These are phyloP conservation scores for Desoria tigrina DNA, from an alignment of 2,888 invertebrate species.

Conservation along the genomic window DNA sequence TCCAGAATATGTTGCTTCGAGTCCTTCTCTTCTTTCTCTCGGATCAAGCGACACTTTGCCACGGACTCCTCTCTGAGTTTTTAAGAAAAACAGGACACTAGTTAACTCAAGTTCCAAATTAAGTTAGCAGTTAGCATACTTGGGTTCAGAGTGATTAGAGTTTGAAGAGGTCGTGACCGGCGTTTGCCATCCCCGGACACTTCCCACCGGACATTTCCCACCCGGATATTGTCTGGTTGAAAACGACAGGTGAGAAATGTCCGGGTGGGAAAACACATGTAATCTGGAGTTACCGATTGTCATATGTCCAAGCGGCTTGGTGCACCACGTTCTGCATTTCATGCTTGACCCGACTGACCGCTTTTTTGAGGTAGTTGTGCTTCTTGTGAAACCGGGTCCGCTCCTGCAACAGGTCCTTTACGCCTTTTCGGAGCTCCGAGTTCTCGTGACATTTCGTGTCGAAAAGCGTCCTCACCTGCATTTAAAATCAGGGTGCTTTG, in stretches of 20 bases:
- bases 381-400: constrained; percentile 78
- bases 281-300: constrained; percentile 78
- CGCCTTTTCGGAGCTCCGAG: constrained; percentile 70
- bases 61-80: constrained; percentile 44
- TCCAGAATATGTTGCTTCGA: constrained; percentile 48
- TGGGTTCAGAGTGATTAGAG: too few relatives aligned
- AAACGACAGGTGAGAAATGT: too few relatives aligned
- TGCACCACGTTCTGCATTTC: constrained; percentile 83
- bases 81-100: too few relatives aligned
- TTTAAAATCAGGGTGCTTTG: too few relatives aligned
- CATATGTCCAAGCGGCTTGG: constrained; percentile 83
- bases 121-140: too few relatives aligned
- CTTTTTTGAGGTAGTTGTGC: constrained; percentile 75
- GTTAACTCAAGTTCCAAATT: too few relatives aligned
- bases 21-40: constrained; percentile 49
- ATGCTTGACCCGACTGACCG: constrained; percentile 75
- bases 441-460: constrained; percentile 64
- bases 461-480: constrained; percentile 17
- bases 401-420: constrained; percentile 79
- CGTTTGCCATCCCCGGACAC: too few relatives aligned
- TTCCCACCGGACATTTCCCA: too few relatives aligned
- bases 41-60: constrained; percentile 20
- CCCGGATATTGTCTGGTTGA: too few relatives aligned
- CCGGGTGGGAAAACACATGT: too few relatives aligned
- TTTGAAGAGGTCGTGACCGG: too few relatives aligned